Evolutionary conservation across 2,113 vertebrate genomes (phyloP).

Genomic region (Ifrita kowaldi): DNA sequence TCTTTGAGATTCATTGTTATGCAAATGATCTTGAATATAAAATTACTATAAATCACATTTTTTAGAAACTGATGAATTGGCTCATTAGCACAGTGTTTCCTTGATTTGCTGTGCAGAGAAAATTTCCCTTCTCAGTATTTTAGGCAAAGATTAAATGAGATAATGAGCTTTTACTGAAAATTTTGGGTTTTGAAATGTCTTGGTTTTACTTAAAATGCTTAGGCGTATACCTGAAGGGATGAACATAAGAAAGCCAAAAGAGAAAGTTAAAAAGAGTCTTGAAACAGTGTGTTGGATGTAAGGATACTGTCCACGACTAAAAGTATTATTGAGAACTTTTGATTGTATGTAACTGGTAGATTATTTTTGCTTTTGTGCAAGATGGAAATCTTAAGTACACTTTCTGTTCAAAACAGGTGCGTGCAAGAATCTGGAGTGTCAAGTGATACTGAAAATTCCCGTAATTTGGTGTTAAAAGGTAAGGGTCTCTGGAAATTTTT

Average conservation of each 20-base stretch:
- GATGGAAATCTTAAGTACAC: not conserved
- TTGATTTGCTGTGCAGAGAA: not conserved
- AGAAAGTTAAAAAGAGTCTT: not conserved
- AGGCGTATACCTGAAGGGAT: not conserved
- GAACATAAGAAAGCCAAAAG: not conserved
- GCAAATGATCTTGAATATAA: not conserved
- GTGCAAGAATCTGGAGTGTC: not conserved
- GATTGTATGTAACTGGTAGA: not conserved
- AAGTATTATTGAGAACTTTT: not conserved
- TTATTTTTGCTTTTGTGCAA: not conserved
- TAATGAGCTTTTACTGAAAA: not conserved
- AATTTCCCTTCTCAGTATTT: not conserved
- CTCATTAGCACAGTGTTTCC: not conserved
- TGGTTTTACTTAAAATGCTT: not conserved
- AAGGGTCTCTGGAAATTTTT: conserved; percentile 21
- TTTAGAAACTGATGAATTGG: not conserved
- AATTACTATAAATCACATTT: not conserved
- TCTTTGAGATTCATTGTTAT: not conserved
- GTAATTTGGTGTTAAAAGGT: conserved; percentile 57
- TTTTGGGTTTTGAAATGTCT: not conserved
- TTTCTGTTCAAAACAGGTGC: conserved; percentile 62
- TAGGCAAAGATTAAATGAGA: not conserved
- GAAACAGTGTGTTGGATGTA: not conserved
- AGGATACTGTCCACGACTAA: not conserved
- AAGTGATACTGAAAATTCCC: not conserved